phyloP scores from a whole-genome alignment of 2,888 invertebrate genomes.

The Diadegma fenestrale region DNA sequence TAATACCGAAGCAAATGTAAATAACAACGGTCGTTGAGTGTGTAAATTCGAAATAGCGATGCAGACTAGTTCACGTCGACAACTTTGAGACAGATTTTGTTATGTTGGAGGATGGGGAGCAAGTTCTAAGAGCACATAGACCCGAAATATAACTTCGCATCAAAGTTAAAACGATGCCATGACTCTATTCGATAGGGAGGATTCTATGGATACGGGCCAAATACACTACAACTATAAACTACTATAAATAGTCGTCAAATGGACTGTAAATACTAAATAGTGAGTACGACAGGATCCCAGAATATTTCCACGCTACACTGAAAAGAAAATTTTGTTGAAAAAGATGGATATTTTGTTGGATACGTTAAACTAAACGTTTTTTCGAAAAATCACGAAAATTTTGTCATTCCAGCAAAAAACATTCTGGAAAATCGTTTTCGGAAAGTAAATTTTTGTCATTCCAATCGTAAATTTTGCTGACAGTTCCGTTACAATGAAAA shows the following conservation, averaged over 20 bases:
- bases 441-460: no score
- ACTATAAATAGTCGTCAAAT: not conserved
- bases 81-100: not conserved
- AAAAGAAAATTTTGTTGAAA: no score
- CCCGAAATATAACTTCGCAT: not conserved
- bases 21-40: not conserved
- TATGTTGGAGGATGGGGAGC: not conserved
- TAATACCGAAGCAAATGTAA: not conserved
- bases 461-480: no score
- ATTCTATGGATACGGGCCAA: constrained; percentile 9
- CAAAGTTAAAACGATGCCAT: constrained; percentile 7
- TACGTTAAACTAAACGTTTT: no score
- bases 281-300: not conserved
- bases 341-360: not conserved
- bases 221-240: not conserved
- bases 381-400: no score
- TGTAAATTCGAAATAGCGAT: not conserved
- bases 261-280: constrained; percentile 8
- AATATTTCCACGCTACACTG: not conserved
- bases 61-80: not conserved
- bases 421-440: no score
- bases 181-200: constrained; percentile 4
- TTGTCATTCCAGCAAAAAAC: no score
- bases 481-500: no score
- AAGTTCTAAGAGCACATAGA: constrained; percentile 1